Evolutionary conservation across 2,888 invertebrate species (phyloP).

Genomic region (Mythimna lalbum): DNA sequence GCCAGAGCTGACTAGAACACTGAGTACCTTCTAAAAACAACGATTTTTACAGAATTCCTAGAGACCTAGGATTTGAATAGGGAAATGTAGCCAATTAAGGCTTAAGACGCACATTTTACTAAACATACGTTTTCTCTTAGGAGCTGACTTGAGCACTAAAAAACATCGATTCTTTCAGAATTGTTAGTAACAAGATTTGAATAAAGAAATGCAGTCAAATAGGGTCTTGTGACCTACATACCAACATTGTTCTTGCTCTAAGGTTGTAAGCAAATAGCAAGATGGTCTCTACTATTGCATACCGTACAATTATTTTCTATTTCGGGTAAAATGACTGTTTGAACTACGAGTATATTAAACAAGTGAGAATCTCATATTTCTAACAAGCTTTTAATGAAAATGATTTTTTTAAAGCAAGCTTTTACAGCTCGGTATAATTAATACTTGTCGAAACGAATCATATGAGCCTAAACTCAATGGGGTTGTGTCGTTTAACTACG

Average conservation of each 20-base stretch:
- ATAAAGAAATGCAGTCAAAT: background rate
- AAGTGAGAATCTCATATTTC: background rate
- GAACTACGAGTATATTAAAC: background rate
- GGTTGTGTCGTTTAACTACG: no score
- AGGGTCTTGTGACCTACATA: background rate
- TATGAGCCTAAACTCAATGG: no score
- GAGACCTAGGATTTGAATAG: slow-evolving; percentile 10
- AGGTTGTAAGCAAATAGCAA: background rate
- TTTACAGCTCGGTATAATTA: no score
- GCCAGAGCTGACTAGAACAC: slow-evolving; percentile 36
- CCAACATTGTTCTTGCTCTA: background rate
- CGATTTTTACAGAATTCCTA: slow-evolving; percentile 11
- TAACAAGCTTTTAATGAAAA: no score
- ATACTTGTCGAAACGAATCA: no score
- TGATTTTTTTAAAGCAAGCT: no score
- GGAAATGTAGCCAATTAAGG: background rate
- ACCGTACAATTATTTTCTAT: no score
- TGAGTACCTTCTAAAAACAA: slow-evolving; percentile 27
- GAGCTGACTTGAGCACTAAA: slow-evolving; percentile 36
- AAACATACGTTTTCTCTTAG: slow-evolving; percentile 6
- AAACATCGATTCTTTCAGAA: slow-evolving; percentile 18
- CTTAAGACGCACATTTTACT: background rate
- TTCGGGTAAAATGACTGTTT: background rate
- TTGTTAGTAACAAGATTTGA: slow-evolving; percentile 1
- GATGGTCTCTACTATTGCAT: no score